phyloP scores from a whole-genome alignment of 1,140 invertebrate species.

The Pygmarrhopalites habei region DNA sequence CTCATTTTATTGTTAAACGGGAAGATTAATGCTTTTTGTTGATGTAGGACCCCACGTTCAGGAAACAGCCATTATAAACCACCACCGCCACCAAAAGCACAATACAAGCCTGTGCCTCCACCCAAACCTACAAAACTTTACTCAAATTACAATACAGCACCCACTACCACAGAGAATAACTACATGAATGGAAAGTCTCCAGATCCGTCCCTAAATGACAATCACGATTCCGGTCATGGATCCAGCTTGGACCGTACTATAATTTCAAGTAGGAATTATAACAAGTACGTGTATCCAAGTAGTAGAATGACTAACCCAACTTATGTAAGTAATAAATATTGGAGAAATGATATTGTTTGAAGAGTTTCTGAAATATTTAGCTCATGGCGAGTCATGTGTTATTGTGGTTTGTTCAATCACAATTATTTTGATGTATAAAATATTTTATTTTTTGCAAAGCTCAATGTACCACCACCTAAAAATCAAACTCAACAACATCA shows the following conservation, averaged over 20 bases:
- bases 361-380: too few species aligned
- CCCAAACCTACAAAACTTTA: conserved; percentile 73
- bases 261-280: conserved; percentile 41
- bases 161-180: neutral
- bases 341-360: too few species aligned
- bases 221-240: conserved; percentile 47
- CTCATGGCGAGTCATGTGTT: too few species aligned
- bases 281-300: conserved; percentile 35
- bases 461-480: conserved; percentile 51
- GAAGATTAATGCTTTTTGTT: too few species aligned
- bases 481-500: conserved; percentile 42
- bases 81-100: conserved; percentile 18
- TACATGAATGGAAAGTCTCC: conserved; percentile 14
- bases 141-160: neutral
- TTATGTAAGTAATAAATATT: too few species aligned
- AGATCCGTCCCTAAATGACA: conserved; percentile 1
- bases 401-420: too few species aligned
- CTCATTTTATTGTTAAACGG: too few species aligned
- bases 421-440: too few species aligned
- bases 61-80: conserved; percentile 45
- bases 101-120: conserved; percentile 77
- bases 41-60: conserved; percentile 9
- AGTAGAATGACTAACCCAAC: conserved; percentile 25
- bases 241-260: conserved; percentile 45
- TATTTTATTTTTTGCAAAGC: too few species aligned